Base-by-base conservation (phyloP, 2,888 invertebrate species). In the Ypsolopha scabrella region DNA sequence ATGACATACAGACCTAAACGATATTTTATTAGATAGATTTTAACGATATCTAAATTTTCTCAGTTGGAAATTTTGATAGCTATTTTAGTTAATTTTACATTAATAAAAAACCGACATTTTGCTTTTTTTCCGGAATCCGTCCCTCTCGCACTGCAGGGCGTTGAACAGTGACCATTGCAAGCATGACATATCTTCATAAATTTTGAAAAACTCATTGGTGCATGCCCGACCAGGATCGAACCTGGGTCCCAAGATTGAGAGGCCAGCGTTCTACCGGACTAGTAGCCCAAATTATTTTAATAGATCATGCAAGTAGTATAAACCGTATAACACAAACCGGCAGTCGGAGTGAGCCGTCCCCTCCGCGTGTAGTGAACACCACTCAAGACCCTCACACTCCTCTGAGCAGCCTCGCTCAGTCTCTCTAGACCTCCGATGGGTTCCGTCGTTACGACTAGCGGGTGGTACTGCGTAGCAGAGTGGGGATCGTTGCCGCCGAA, bases 401-500 rank as follows among this genome's bases (percentile, higher is more conserved):
- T 89, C 68, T 92, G 91, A 41, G 92, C 92, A 34, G 88, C 89
- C 62, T 92, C 91, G 43, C 90, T 89, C 8, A 94, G 77, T 53
- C 91, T 88, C 63, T 92, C 92, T 58, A 90, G 93, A 1, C 94
- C 95, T 7, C 95, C 95, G 58, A 90, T 90, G 0, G 92, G 90
- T 64, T 95, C 94, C 64, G 94, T 92, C 0, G 37, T 6, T 56
- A 97, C 93, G 52, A 97, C 93, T 53, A 97, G 82, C 3, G 97
- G 97, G 86, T 97, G 97, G 80, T 96, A 97, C 69, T 90, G 89
- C 58, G 91, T 91, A 2, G 95, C 89, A 60, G 93, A 93, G 73
- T 96, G 94, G 41, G 96, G 95, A 86, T 96, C 94, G 68, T 94
- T 94, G 11, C 97, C 97, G 45, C 97, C 97, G 55, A 87, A 82